These are phyloP conservation scores for Aphodius sticticus DNA, from an alignment of 2,888 invertebrate species.

Conservation along the genomic window DNA sequence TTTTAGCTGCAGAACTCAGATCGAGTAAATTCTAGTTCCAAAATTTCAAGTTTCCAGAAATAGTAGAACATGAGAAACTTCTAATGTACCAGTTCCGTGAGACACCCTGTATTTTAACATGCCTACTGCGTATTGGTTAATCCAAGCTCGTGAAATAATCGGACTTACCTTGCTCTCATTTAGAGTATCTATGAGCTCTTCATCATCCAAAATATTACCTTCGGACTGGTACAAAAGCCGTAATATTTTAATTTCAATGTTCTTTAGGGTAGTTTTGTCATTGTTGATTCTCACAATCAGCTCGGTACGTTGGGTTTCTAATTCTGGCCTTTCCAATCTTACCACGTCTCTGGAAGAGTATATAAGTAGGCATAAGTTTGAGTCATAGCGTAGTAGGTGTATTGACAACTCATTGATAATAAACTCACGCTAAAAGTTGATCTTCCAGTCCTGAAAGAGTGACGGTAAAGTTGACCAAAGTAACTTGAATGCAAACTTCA, in stretches of 20 bases:
- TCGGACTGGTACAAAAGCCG: constrained; percentile 81
- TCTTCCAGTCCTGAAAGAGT: constrained; percentile 90
- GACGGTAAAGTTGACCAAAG: constrained; percentile 92
- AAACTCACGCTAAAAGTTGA: constrained; percentile 84
- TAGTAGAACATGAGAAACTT: too few relatives aligned
- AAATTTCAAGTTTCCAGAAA: too few relatives aligned
- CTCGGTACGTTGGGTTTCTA: constrained; percentile 83
- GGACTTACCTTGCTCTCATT: constrained; percentile 80
- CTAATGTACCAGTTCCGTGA: too few relatives aligned
- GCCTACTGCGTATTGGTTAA: background rate
- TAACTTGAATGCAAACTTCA: constrained; percentile 92
- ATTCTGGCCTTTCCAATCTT: constrained; percentile 87
- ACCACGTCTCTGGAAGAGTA: constrained; percentile 75
- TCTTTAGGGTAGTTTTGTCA: constrained; percentile 83
- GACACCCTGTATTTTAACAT: too few relatives aligned
- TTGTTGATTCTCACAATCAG: constrained; percentile 85
- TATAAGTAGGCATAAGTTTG: background rate
- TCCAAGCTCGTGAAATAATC: background rate
- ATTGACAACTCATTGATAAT: background rate
- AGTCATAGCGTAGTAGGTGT: background rate
- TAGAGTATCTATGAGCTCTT: constrained; percentile 88
- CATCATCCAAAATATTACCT: constrained; percentile 93
- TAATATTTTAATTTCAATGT: constrained; percentile 90
- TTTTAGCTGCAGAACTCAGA: too few relatives aligned
- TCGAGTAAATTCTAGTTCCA: too few relatives aligned